These are phyloP conservation scores for Incurvaria masculella DNA, from an alignment of 2,888 invertebrate species.

Conservation along the genomic window DNA sequence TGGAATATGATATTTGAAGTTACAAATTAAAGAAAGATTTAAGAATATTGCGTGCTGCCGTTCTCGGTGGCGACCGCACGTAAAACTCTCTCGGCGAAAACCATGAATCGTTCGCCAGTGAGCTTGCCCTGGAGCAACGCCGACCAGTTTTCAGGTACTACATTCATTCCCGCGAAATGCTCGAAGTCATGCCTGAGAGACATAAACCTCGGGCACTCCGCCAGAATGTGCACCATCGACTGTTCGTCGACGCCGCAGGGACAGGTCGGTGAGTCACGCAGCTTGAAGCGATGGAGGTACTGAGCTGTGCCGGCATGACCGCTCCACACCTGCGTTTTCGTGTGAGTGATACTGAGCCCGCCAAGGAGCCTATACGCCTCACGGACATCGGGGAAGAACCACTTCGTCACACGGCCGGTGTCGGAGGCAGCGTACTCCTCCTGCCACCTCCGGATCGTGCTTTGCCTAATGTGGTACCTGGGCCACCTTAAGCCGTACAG, in stretches of 20 bases:
- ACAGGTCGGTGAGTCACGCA: slow-evolving; percentile 8
- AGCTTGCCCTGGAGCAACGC: too few species aligned
- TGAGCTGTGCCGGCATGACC: slow-evolving; percentile 11
- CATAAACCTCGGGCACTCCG: not conserved
- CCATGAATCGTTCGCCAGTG: too few species aligned
- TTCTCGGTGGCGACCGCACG: too few species aligned
- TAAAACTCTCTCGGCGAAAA: too few species aligned
- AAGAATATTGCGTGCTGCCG: too few species aligned
- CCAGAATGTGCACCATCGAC: not conserved
- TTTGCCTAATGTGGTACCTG: not conserved
- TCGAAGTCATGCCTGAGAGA: too few species aligned
- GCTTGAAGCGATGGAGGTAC: slow-evolving; percentile 12
- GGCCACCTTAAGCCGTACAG: not conserved
- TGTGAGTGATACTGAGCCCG: not conserved
- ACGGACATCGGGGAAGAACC: slow-evolving; percentile 2
- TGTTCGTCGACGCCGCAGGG: not conserved
- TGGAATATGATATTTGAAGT: too few species aligned
- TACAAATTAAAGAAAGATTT: too few species aligned
- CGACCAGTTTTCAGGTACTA: too few species aligned
- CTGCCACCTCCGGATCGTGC: slow-evolving; percentile 4
- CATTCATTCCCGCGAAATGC: too few species aligned
- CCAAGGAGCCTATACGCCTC: not conserved
- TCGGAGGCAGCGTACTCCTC: not conserved
- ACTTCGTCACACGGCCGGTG: not conserved
- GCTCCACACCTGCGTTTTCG: slow-evolving; percentile 4